Evolutionary conservation across 2,888 invertebrate species (phyloP), one percentile per base, ranked within the genome.

Genomic region (Brachyopa scutellaris): DNA sequence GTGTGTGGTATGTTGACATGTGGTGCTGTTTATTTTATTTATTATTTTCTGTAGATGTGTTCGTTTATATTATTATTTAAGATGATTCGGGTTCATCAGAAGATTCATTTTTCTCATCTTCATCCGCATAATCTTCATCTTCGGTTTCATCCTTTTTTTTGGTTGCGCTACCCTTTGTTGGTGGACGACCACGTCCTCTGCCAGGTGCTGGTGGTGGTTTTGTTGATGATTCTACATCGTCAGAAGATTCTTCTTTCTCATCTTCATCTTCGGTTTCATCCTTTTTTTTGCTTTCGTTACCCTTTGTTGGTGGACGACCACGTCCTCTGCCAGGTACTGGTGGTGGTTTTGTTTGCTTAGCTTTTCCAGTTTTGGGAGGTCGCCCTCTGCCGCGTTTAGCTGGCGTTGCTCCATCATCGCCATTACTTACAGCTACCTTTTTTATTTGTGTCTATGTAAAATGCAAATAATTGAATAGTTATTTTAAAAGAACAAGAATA

Each of bases 331-430:
- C 82, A 2, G 66, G 36, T 19, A 64, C 64, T 23, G 74, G 29
- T 38, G 47, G 26, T 13, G 70, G 70, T 11, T 76, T 76, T 3
- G 33, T 11, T 9, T 7, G 21, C 2, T 57, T 45, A 7, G 29
- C 17, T 0, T 0, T 4, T 1, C 53, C 66, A n/a, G 7, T 38
- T 31, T 82, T 82, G 7, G 76, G 66, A 38, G 82, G 82, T 70
- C 82, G 76, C 6, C 82, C 82, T 36, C 82, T 59, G 4, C 82
- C 82, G 1, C 82, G 70, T 61, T 82, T 82, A 2, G 38, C 82
- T 47, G 77, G 59, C 0, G 62, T 51, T 47, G 61, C 11, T 9
- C 33, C 64, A 9, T 72, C 70, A 42, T 77, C 82, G 1, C 77
- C 82, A 23, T 82, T 77, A 8, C 70, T 77, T 2, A 70, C 61